Base-by-base conservation (phyloP, 2,113 vertebrate species). In the Brienomyrus longianalis region DNA sequence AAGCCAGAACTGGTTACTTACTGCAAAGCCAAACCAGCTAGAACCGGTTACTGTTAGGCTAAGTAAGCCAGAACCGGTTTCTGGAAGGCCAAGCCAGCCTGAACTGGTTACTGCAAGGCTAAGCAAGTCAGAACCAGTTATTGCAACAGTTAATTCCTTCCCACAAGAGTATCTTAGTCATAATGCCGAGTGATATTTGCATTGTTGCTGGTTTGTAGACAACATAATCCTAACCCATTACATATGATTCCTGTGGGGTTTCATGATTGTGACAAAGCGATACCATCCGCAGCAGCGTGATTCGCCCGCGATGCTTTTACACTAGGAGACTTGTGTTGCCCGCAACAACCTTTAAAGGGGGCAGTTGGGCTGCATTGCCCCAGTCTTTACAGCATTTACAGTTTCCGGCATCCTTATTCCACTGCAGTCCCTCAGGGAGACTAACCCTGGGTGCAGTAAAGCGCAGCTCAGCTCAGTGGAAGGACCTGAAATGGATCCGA, bases 401-500 rank as follows among this genome's bases (percentile, higher is more conserved):
- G 83, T 84, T 48, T 84, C 45, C 45, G 48, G 19, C 70, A 8
- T 84, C 83, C 43, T 48, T n/a, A 48, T 84, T 48, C 19, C 45
- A 23, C 43, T 84, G 43, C 83, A 48, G 43, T 23, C 83, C 39
- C 83, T 48, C 83, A 11, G 83, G 83, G 83, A 48, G 45, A 84
- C 62, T 92, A 90, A 89, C 88, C 70, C 87, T 83, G 90, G 85
- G 19, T 93, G 92, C 89, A 90, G 93, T 43, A 86, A 93, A 88
- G 21, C 93, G 91, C 89, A 92, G 91, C 93, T 93, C 91, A 90
- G 92, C 48, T 85, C 90, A 87, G 93, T 92, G 90, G 93, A 94
- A 94, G 93, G 27, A 52, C 89, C 66, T 93, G 94, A 93, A 95
- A 95, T 94, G 92, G 92, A 94, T 95, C 83, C 6, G 21, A 17